Percentiles rank a stretch among this genome's conserved stretches.
Conservation (phyloP, 1,140 invertebrate species). For the Drepana arcuata region DNA sequence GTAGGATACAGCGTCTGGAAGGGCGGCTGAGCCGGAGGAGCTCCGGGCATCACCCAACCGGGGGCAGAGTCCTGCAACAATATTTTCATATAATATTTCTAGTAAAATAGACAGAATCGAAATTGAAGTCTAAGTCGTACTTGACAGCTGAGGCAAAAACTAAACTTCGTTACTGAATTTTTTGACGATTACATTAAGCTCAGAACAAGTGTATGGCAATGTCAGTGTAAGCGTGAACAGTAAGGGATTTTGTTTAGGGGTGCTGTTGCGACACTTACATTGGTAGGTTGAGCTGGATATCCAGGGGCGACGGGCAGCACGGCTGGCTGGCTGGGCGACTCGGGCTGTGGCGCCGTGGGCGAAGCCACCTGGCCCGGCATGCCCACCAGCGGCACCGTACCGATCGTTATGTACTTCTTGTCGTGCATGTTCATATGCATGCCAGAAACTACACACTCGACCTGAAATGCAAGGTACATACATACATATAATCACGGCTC, state of each 20-base stretch:
- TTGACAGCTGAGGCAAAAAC: too few species aligned
- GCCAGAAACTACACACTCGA: conserved; percentile 52
- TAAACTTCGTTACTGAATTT: too few species aligned
- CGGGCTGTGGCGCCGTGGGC: conserved; percentile 12
- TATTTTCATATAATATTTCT: too few species aligned
- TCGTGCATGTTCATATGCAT: conserved; percentile 52
- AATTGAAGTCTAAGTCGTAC: too few species aligned
- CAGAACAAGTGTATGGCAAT: too few species aligned
- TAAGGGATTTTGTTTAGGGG: too few species aligned
- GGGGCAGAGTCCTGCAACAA: too few species aligned
- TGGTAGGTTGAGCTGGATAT: conserved; percentile 23
- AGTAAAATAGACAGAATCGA: too few species aligned
- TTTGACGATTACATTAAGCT: too few species aligned
- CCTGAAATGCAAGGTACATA: too few species aligned
- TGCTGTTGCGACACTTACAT: conserved; percentile 30
- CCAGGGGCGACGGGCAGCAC: conserved; percentile 43
- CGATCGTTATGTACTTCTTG: conserved; percentile 56
- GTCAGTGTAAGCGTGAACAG: too few species aligned
- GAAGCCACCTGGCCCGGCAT: conserved; percentile 18
- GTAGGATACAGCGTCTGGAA: conserved; percentile 46
- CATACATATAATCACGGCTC: too few species aligned
- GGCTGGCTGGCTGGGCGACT: conserved; percentile 33
- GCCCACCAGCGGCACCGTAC: conserved; percentile 51
- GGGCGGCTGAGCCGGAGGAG: conserved; percentile 27
- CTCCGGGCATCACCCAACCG: conserved; percentile 35